Base-by-base conservation (phyloP, 2,797 vertebrate species). In the Buphagus erythrorhynchus region DNA sequence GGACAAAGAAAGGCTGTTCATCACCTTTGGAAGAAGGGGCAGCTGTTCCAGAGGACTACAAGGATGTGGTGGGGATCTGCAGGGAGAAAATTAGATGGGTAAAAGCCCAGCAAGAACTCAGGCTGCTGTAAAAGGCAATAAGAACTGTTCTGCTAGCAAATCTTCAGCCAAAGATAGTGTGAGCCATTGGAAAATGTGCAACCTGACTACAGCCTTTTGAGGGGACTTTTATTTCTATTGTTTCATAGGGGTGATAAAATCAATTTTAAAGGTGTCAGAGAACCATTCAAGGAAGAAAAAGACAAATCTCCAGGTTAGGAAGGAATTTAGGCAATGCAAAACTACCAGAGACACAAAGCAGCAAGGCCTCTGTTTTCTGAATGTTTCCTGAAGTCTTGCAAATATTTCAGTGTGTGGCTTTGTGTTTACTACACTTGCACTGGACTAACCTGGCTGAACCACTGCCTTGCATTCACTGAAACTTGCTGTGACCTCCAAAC, bases 171-270 rank as follows among this genome's bases (percentile, higher is more conserved):
- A 62, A 78, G 35, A 42, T 15, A 17, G 2, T n/a, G 16, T 48
- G 10, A 29, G 31, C 10, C 43, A 45, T 2, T 33, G n/a, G 33
- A 76, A 66, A 40, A 35, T 1, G 1, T 72, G 17, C n/a, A 54
- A 54, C 29, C 51, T 54, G 29, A 54, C 51, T 9, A 20, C 29
- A 54, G 14, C 13, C 20, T 72, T 86, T 79, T 49, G n/a, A 48
- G n/a, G 0, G 1, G 2, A 5, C 5, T 38, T 57, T 68, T 26
- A 29, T 57, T 66, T 54, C 6, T 48, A 2, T 66, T 58, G 6
- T 46, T 76, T 38, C 46, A 61, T 9, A 14, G 11, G 19, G 18
- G 9, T 57, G 51, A 38, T 13, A 73, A 55, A n/a, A 77, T 9
- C 24, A 31, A 18, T 16, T 77, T 77, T 22, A 61, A 45, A 74